These are phyloP conservation scores for Caenorhabditis auriculariae DNA, from an alignment of 2,888 invertebrate species.

Conservation along the genomic window DNA sequence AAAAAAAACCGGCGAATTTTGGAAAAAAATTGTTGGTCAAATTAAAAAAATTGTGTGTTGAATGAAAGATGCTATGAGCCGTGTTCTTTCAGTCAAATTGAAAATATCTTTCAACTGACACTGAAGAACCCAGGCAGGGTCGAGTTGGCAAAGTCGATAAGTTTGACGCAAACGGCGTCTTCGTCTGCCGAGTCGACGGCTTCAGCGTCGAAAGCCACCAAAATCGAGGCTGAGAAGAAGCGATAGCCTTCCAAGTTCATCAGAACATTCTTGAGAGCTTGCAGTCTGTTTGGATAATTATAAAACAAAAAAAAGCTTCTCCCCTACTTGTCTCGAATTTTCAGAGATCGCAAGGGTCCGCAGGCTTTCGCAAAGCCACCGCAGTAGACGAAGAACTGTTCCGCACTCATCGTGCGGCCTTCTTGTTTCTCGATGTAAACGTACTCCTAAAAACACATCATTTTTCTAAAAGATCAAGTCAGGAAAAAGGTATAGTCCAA, in stretches of 20 bases:
- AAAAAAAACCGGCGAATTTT: too few relatives aligned
- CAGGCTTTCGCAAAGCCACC: slow-evolving; percentile 71
- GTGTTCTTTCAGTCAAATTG: background rate
- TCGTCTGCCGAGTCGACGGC: slow-evolving; percentile 27
- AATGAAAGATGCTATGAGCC: too few relatives aligned
- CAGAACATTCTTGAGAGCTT: slow-evolving; percentile 17
- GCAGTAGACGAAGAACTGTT: slow-evolving; percentile 80
- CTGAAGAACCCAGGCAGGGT: slow-evolving; percentile 54
- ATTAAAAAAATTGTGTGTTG: too few relatives aligned
- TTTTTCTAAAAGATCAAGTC: too few relatives aligned
- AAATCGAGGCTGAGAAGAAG: slow-evolving; percentile 55
- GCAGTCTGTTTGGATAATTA: slow-evolving; percentile 9
- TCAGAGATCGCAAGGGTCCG: slow-evolving; percentile 36
- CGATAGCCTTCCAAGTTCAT: slow-evolving; percentile 37
- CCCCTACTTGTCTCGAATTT: slow-evolving; percentile 24
- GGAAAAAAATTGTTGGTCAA: too few relatives aligned
- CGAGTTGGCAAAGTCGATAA: slow-evolving; percentile 91
- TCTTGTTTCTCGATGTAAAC: slow-evolving; percentile 81
- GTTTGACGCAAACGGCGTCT: slow-evolving; percentile 74
- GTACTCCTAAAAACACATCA: slow-evolving; percentile 35
- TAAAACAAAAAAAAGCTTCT: background rate
- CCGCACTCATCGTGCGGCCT: slow-evolving; percentile 80
- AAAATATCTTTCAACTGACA: slow-evolving; percentile 14
- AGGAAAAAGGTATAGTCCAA: too few relatives aligned
- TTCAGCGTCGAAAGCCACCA: slow-evolving; percentile 58